phyloP scores from a whole-genome alignment of 2,888 invertebrate species.

The Clitarchus hookeri region DNA sequence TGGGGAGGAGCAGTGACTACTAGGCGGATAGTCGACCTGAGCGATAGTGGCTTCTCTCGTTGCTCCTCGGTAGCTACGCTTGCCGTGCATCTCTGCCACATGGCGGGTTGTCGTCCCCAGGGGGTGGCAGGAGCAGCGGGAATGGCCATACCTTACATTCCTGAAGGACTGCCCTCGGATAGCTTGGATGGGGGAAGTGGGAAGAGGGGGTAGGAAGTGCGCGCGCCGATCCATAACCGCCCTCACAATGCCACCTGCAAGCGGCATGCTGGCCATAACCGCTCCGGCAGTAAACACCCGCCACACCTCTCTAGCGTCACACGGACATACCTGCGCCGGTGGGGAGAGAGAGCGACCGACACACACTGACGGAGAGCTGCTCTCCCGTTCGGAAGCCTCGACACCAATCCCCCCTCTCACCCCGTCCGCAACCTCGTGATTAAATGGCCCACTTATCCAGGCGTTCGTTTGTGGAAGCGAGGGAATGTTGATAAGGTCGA shows the following conservation, averaged over 20 bases:
- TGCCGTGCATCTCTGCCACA: neutral
- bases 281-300: neutral
- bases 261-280: neutral
- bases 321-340: neutral
- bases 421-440: neutral
- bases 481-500: neutral
- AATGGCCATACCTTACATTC: slow-evolving; percentile 26
- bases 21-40: too few species aligned
- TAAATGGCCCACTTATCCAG: neutral
- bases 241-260: slow-evolving; percentile 22
- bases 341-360: neutral
- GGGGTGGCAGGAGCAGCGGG: neutral
- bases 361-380: neutral
- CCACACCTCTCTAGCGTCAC: slow-evolving; percentile 1
- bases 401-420: too few species aligned
- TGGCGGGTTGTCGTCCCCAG: neutral
- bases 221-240: slow-evolving; percentile 22
- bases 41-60: too few species aligned
- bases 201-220: neutral
- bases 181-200: neutral
- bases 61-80: neutral
- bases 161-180: slow-evolving; percentile 18
- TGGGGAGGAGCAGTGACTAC: too few species aligned
- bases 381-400: too few species aligned
- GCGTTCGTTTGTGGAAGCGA: neutral